phyloP scores from a whole-genome alignment of 2,113 vertebrate species.

The Tringa solitaria region DNA sequence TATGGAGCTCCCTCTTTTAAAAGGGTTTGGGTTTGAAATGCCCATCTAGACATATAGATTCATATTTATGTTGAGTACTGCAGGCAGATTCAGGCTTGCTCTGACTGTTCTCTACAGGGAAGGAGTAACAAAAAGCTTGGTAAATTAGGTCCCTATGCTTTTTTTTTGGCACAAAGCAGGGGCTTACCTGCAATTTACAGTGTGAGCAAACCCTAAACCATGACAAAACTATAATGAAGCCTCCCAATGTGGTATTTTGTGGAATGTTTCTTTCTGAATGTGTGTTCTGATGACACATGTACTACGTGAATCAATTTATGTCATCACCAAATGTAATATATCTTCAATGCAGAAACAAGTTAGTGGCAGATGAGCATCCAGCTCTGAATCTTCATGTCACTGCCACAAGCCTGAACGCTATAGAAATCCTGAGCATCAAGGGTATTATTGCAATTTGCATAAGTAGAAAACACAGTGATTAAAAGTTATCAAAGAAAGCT shows the following conservation, averaged over 20 bases:
- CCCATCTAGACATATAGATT: not conserved
- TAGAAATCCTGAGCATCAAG: conserved; percentile 22
- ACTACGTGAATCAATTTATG: not conserved
- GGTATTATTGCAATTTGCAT: conserved; percentile 56
- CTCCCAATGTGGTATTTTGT: not conserved
- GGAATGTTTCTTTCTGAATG: not conserved
- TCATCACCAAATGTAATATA: not conserved
- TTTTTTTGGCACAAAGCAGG: not conserved
- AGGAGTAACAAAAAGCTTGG: not conserved
- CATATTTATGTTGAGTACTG: not conserved
- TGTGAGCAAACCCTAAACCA: not conserved
- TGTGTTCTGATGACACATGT: not conserved
- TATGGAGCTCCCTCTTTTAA: not conserved
- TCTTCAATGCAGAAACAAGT: not conserved
- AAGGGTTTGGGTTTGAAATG: not conserved
- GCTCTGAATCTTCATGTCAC: conserved; percentile 10
- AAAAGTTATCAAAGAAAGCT: conserved; percentile 61
- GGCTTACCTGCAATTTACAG: not conserved
- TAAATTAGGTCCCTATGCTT: not conserved
- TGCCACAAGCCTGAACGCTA: not conserved
- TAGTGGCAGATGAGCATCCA: not conserved
- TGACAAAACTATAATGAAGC: not conserved
- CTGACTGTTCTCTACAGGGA: not conserved
- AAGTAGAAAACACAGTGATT: conserved; percentile 58
- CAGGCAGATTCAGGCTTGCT: not conserved